phyloP scores from a whole-genome alignment of 30 jellyfish, hydroid and myxozoan species.

The Phacellophora camtschatica region DNA sequence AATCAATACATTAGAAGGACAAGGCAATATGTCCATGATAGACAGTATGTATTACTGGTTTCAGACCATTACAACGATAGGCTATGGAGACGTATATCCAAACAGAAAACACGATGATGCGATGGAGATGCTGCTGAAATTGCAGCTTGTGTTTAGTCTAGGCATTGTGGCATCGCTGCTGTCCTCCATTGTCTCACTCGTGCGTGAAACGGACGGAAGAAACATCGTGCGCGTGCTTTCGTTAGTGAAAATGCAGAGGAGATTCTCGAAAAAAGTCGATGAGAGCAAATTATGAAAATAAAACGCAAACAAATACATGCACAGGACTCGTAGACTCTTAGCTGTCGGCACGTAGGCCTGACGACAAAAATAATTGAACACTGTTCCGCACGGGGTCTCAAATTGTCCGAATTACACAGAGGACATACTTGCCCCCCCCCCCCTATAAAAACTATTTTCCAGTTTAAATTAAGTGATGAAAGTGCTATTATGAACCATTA shows the following conservation, averaged over 20 bases:
- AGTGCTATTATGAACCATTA: no score
- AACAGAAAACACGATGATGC: conserved; percentile 10
- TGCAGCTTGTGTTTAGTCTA: conserved; percentile 16
- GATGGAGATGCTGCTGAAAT: not conserved
- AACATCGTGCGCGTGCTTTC: not conserved
- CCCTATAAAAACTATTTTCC: no score
- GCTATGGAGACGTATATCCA: conserved; percentile 64
- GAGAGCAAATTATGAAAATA: not conserved
- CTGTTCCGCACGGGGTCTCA: no score
- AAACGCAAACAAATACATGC: not conserved
- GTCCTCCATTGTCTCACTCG: conserved; percentile 1
- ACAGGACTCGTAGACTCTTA: not conserved
- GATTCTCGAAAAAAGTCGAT: not conserved
- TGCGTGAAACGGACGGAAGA: conserved; percentile 3
- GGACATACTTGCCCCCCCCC: no score
- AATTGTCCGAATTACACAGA: no score
- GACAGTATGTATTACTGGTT: conserved; percentile 59
- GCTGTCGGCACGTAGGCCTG: no score
- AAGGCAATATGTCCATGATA: conserved; percentile 12
- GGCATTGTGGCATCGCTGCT: conserved; percentile 55
- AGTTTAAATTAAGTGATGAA: no score
- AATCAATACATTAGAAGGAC: not conserved
- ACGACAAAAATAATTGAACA: no score
- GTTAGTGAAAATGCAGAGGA: not conserved
- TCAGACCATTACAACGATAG: conserved; percentile 65